Evolutionary conservation across 2,888 invertebrate species (phyloP), one percentile per base, ranked within the genome.

Genomic region (Cantharis rufa): DNA sequence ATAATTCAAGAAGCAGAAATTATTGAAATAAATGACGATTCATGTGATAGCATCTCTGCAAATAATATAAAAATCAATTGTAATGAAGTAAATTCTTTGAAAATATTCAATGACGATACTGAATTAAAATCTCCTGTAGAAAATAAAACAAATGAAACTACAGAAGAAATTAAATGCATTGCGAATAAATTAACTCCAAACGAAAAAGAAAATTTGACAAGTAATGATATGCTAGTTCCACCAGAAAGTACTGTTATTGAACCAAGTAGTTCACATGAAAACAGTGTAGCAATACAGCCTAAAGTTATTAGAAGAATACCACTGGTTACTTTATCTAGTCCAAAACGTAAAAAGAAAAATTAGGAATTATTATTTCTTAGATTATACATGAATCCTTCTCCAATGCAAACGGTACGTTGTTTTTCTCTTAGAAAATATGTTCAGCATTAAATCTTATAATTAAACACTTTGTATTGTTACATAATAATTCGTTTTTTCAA

Each of bases 261-360:
- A 16, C 11, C 15, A 16, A 63, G 77, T 21, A 70, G 79, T 48
- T 48, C 48, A n/a, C 48, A 9, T n/a, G 48, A 48, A 48, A 48
- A 48, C n/a, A 48, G n/a, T n/a, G n/a, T 48, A 48, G n/a, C n/a
- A n/a, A 70, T 83, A 15, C 32, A 81, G 7, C 89, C 89, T 0
- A 93, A 91, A 86, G 91, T 91, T 0, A 93, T 93, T 18, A 86
- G 94, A 15, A 88, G 95, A 79, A 93, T 95, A 4, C 91, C 91
- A 79, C 91, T 95, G 74, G 94, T 94, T 21, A 95, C 95, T 1
- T 87, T 95, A 61, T 94, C 95, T 3, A 95, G 95, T 84, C 95
- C 95, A 68, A 95, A 94, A 86, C 92, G 91, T 78, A 90, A 90
- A 83, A 94, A 92, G 69, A 76, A 73, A 62, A 66, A 16, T 66